Evolutionary conservation across 2,888 invertebrate species (phyloP), one percentile per base, ranked within the genome.

Genomic region (Allophyes oxyacanthae): DNA sequence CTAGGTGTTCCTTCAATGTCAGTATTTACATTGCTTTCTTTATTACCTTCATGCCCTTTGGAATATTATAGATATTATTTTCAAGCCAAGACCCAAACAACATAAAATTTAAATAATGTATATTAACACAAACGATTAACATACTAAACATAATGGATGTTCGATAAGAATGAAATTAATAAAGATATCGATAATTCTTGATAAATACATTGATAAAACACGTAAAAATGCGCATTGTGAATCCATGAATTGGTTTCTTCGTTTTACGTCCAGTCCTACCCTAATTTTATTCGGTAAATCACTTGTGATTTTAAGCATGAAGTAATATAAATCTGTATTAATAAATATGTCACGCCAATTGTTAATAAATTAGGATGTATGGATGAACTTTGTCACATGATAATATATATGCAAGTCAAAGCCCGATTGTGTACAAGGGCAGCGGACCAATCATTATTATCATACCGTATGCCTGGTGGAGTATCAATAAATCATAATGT

Each of bases 361-460:
- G 48, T 46, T 57, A 49, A 48, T 70, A 65, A 66, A 68, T 74
- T 56, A 63, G 50, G 38, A 64, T 53, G 52, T 40, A 64, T 61
- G 41, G 13, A 54, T 61, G 48, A 60, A 64, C 55, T 65, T 49
- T 54, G 53, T 50, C 36, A 25, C 28, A 37, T 37, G 36, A 49
- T 53, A 56, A 36, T 51, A 34, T 51, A 34, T 20, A 62, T 66
- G 42, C 43, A 66, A 64, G 65, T 65, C 64, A 65, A 65, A 70
- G 58, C 52, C 59, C 49, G 50, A 55, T 56, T 75, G 58, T 54
- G 28, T 15, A 44, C 52, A 66, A 66, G 53, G 54, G 57, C 60
- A 58, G 32, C 30, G 13, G 13, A 38, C 7, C 36, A 38, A 49
- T 46, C 49, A 57, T 26, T 11, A 57, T 26, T 11, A 41, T 53